Evolutionary conservation across 2,888 invertebrate genomes (phyloP).

Genomic region (Rosalia funebris): DNA sequence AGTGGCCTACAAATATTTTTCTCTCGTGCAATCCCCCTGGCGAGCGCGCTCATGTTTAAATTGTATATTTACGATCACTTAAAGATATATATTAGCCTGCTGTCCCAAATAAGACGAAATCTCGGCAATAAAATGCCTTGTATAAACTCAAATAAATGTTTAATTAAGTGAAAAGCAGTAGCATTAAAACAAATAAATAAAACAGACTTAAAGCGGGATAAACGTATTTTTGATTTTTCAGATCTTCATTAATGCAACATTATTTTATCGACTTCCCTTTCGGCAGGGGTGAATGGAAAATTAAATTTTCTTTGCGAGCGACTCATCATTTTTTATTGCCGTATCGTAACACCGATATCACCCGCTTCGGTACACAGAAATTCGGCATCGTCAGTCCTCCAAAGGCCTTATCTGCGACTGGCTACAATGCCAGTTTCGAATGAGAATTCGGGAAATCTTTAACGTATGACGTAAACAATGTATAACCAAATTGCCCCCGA

Average conservation of each 20-base stretch:
- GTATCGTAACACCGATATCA: background rate
- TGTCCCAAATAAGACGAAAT: conserved; percentile 10
- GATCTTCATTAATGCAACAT: background rate
- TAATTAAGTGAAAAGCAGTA: conserved; percentile 11
- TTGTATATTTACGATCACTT: conserved; percentile 9
- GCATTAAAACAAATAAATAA: conserved; percentile 17
- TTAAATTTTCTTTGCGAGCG: background rate
- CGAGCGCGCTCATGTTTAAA: background rate
- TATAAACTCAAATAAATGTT: conserved; percentile 16
- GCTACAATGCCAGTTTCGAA: too few species aligned
- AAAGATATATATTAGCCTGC: conserved; percentile 7
- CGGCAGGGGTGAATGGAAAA: background rate
- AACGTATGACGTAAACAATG: too few species aligned
- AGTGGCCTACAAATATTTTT: too few species aligned
- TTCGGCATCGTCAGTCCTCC: too few species aligned
- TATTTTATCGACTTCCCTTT: background rate
- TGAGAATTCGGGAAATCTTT: too few species aligned
- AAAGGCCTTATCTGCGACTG: too few species aligned
- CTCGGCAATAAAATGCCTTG: conserved; percentile 5
- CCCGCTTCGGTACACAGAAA: too few species aligned
- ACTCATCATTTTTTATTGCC: background rate
- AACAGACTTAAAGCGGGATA: conserved; percentile 4
- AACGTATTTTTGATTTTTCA: conserved; percentile 9
- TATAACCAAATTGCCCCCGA: too few species aligned
- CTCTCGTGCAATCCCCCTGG: too few species aligned